Conservation (phyloP, 1,140 invertebrate species). For the Ceratosolen fusciceps region DNA sequence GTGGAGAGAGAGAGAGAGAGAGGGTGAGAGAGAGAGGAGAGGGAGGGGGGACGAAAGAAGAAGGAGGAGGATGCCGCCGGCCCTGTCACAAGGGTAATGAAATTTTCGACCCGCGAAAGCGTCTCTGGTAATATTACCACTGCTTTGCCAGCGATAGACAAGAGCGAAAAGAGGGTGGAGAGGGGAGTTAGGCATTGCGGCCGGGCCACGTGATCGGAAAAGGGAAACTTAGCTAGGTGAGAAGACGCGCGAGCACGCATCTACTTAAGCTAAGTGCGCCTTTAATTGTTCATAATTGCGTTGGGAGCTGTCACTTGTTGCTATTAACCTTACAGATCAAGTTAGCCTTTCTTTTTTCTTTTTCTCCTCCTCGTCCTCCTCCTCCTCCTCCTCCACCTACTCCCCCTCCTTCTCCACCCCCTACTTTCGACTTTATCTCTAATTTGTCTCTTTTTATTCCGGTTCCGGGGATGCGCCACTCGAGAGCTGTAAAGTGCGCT, state of each 20-base stretch:
- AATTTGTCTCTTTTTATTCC: constrained; percentile 1
- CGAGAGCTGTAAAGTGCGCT: not conserved
- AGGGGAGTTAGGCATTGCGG: constrained; percentile 27
- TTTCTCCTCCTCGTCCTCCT: too few species aligned
- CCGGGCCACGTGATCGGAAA: not conserved
- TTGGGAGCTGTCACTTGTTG: constrained; percentile 30
- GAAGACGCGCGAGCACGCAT: not conserved
- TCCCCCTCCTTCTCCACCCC: too few species aligned
- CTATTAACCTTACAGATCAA: not conserved
- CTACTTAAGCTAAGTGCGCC: constrained; percentile 31
- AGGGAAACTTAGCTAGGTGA: not conserved
- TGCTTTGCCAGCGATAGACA: not conserved
- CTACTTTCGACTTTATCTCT: not conserved
- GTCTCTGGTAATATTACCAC: not conserved
- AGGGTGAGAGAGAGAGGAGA: too few species aligned
- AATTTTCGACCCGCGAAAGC: constrained; percentile 39
- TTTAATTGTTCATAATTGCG: constrained; percentile 39
- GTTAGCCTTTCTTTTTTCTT: not conserved
- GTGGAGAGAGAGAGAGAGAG: too few species aligned
- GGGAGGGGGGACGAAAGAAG: too few species aligned
- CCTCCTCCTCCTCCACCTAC: too few species aligned
- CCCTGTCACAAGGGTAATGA: constrained; percentile 17
- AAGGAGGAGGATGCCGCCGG: constrained; percentile 6
- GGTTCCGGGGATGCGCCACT: not conserved
- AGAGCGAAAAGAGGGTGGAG: not conserved